Conservation (phyloP, 2,888 invertebrate species). For the Cryptus armator region DNA sequence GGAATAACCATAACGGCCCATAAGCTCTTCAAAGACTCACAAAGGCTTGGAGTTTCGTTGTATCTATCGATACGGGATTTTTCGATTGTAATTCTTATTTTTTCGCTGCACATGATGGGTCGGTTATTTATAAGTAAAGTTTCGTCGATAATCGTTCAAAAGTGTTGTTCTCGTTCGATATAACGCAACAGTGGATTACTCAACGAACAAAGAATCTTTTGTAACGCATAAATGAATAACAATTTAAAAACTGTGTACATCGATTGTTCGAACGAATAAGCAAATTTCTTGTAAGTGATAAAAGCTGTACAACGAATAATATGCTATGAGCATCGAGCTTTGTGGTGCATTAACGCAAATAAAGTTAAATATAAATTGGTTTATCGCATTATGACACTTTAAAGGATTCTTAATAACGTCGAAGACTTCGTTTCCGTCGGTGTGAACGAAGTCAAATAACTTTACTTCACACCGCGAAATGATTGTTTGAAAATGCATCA, state of each 20-base stretch:
- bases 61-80: no score
- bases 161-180: no score
- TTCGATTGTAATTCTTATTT: no score
- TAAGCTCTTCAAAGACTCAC: no score
- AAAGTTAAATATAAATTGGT: conserved; percentile 16
- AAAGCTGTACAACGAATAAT: background rate
- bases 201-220: no score
- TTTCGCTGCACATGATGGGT: no score
- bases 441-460: background rate
- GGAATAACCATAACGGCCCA: no score
- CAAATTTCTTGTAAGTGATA: background rate
- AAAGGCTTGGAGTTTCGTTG: no score
- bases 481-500: background rate
- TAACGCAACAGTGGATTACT: no score
- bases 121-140: no score
- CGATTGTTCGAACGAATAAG: background rate
- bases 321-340: background rate
- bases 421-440: background rate
- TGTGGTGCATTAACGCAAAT: background rate
- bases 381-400: conserved; percentile 10
- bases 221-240: no score
- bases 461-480: background rate
- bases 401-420: background rate
- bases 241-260: background rate
- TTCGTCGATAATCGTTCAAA: no score